Percentiles rank a stretch among this genome's conserved stretches.
Conservation (phyloP, 2,113 vertebrate species). For the Chamaetylas fuelleborni region DNA sequence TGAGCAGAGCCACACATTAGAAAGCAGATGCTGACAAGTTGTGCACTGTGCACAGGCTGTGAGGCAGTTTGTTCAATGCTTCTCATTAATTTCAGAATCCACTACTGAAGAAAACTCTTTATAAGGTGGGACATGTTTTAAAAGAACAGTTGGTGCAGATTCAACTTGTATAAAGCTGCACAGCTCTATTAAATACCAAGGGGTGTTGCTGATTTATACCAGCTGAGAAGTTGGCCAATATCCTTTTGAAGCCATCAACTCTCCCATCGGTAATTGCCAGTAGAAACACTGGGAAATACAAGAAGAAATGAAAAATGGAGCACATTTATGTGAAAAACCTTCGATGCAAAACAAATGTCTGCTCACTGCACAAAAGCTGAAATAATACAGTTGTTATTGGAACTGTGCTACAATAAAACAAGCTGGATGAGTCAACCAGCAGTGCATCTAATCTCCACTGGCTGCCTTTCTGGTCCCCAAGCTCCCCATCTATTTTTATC, state of each 20-base stretch:
- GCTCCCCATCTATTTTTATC: slow-evolving; percentile 70
- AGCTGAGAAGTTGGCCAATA: slow-evolving; percentile 36
- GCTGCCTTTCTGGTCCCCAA: slow-evolving; percentile 65
- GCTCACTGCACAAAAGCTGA: slow-evolving; percentile 51
- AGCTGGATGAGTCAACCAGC: slow-evolving; percentile 59
- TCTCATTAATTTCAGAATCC: slow-evolving; percentile 4
- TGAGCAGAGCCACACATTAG: neutral
- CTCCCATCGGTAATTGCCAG: neutral
- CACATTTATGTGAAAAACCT: slow-evolving; percentile 50
- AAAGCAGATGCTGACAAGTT: neutral
- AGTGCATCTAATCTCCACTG: slow-evolving; percentile 74
- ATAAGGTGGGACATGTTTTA: slow-evolving; percentile 41
- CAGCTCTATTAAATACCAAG: slow-evolving; percentile 21
- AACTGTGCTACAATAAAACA: slow-evolving; percentile 63
- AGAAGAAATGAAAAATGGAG: slow-evolving; percentile 42
- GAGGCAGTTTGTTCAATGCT: neutral
- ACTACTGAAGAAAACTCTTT: slow-evolving; percentile 9
- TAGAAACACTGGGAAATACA: slow-evolving; percentile 23
- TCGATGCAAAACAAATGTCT: slow-evolving; percentile 59
- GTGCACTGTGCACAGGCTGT: neutral
- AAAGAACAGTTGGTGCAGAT: slow-evolving; percentile 34
- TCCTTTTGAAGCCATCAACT: slow-evolving; percentile 4
- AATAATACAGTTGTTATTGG: slow-evolving; percentile 67
- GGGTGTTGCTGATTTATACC: slow-evolving; percentile 58
- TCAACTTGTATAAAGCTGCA: slow-evolving; percentile 39